Percentiles rank a stretch among this genome's conserved stretches.
Evolutionary conservation across 2,888 invertebrate genomes (phyloP).

Genomic region (Isotomurus palustris): DNA sequence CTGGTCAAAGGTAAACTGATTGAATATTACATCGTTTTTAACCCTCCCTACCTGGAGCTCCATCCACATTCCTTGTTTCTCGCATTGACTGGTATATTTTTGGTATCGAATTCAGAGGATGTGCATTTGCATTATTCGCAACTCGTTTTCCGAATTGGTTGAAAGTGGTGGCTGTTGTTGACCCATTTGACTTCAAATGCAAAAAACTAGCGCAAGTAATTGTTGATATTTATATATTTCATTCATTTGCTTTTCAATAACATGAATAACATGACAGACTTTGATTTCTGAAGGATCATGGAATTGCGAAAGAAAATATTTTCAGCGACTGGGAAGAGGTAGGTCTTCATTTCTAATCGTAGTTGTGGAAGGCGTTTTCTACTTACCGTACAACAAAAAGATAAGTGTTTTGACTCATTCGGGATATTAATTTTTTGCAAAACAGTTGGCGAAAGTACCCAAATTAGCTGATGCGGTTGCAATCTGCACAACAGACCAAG

Average conservation of each 20-base stretch:
- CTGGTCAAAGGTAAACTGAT: slow-evolving; percentile 37
- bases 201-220: slow-evolving; percentile 34
- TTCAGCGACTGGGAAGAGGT: slow-evolving; percentile 36
- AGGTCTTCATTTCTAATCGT: neutral
- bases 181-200: slow-evolving; percentile 38
- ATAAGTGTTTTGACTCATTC: too few relatives aligned
- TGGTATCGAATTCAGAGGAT: too few relatives aligned
- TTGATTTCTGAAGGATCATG: slow-evolving; percentile 41
- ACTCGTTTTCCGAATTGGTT: slow-evolving; percentile 37
- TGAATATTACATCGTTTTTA: too few relatives aligned
- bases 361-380: too few relatives aligned
- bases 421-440: neutral
- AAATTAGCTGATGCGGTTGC: slow-evolving; percentile 42
- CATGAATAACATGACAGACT: too few relatives aligned
- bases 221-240: too few relatives aligned
- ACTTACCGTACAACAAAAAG: too few relatives aligned
- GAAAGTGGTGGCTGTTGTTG: slow-evolving; percentile 42
- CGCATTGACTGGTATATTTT: too few relatives aligned
- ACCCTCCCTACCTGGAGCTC: too few relatives aligned
- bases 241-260: too few relatives aligned
- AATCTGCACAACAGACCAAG: slow-evolving; percentile 42
- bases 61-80: too few relatives aligned
- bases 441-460: slow-evolving; percentile 27
- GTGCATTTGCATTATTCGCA: slow-evolving; percentile 37
- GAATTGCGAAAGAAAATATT: slow-evolving; percentile 35